A percentile compares a stretch with the other conserved stretches of the same genome.
These are phyloP conservation scores for Uloborus plumipes DNA, from an alignment of 2,888 invertebrate genomes.

Conservation along the genomic window DNA sequence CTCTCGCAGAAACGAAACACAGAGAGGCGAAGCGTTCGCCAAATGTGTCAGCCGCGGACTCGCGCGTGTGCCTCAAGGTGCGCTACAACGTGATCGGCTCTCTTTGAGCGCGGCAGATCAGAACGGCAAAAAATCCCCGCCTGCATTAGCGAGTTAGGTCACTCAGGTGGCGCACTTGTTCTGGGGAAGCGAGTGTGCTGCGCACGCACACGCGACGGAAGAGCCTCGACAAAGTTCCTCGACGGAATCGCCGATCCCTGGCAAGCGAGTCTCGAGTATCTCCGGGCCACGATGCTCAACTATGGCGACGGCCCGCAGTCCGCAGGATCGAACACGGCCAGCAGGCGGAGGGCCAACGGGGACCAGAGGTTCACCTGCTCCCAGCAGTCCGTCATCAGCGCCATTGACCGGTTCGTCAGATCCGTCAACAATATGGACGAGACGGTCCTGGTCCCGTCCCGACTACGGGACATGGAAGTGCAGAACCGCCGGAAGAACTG, in stretches of 20 bases:
- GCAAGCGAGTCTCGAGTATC: slow-evolving; percentile 27
- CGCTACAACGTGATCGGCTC: slow-evolving; percentile 31
- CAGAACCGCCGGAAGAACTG: slow-evolving; percentile 40
- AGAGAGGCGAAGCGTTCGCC: slow-evolving; percentile 33
- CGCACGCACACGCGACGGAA: slow-evolving; percentile 58
- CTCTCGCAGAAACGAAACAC: too few relatives aligned
- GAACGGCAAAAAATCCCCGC: slow-evolving; percentile 44
- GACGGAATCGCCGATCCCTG: neutral
- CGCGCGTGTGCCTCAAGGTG: slow-evolving; percentile 39
- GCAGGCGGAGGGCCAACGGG: slow-evolving; percentile 26
- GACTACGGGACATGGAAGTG: slow-evolving; percentile 71
- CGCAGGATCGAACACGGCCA: slow-evolving; percentile 11
- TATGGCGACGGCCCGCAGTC: slow-evolving; percentile 52
- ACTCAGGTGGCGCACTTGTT: slow-evolving; percentile 59
- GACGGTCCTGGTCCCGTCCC: slow-evolving; percentile 71
- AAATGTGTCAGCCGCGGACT: slow-evolving; percentile 13
- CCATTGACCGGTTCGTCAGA: slow-evolving; percentile 71
- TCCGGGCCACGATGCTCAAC: slow-evolving; percentile 50
- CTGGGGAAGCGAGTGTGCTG: slow-evolving; percentile 57
- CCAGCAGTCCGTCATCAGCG: slow-evolving; percentile 85
- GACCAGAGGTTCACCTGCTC: slow-evolving; percentile 73
- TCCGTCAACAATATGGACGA: slow-evolving; percentile 72
- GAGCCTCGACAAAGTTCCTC: neutral
- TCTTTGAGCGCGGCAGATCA: slow-evolving; percentile 17
- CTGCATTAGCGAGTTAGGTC: slow-evolving; percentile 49